A percentile compares a stretch with the other conserved stretches of the same genome.
Evolutionary conservation across 2,113 vertebrate species (phyloP).

Genomic region (Edolisoma coerulescens): DNA sequence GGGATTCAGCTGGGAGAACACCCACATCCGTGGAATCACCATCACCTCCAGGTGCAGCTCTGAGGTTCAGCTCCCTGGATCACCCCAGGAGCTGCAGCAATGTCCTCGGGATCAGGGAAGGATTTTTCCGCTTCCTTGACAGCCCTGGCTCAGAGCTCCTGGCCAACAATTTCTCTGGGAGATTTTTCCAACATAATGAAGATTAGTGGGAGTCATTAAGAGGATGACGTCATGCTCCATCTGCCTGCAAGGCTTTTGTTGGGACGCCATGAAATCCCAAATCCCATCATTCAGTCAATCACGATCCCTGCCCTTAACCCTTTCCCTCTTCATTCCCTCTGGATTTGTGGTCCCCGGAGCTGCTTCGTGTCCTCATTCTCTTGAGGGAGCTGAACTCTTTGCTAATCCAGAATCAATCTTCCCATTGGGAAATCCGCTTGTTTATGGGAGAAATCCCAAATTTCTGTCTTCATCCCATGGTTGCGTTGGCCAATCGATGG

Average conservation of each 20-base stretch:
- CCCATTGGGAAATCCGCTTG: accelerated
- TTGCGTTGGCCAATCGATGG: not conserved
- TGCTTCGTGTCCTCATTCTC: accelerated
- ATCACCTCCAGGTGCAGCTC: not conserved
- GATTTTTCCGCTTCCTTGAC: not conserved
- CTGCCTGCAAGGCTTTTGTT: not conserved
- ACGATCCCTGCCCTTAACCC: not conserved
- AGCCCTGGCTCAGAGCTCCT: not conserved
- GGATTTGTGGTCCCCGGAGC: not conserved
- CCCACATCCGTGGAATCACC: not conserved
- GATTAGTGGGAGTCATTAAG: not conserved
- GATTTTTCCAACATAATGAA: not conserved
- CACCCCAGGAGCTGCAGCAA: not conserved
- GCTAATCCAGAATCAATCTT: not conserved
- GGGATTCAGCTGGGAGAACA: not conserved
- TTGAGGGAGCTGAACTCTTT: not conserved
- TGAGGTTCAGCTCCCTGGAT: not conserved
- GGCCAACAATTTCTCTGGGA: accelerated
- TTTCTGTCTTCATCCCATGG: not conserved
- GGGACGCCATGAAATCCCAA: not conserved
- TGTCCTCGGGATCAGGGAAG: not conserved
- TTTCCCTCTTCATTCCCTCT: not conserved
- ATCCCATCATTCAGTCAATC: not conserved
- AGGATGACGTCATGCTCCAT: not conserved
- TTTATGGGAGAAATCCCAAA: not conserved